Conservation (phyloP, 2,797 vertebrate genomes). For the Hydrocynus forskahlii region DNA sequence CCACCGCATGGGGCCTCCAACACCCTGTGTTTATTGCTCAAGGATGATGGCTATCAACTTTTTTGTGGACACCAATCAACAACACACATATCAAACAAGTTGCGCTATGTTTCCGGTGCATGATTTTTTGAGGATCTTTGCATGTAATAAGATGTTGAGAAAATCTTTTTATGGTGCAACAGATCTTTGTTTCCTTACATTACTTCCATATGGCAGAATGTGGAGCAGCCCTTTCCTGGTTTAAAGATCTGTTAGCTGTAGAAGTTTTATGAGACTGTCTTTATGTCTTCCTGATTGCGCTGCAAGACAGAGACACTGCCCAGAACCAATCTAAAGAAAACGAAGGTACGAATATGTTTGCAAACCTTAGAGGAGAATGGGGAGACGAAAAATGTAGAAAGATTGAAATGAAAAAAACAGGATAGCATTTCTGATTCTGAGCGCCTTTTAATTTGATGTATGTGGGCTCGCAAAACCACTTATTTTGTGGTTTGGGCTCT, state of each 20-base stretch:
- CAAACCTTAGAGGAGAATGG: slow-evolving; percentile 38
- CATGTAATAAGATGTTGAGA: slow-evolving; percentile 15
- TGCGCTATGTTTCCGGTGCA: not conserved
- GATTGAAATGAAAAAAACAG: slow-evolving; percentile 59
- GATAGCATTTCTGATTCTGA: slow-evolving; percentile 72
- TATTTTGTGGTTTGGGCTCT: slow-evolving; percentile 76
- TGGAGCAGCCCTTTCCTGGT: slow-evolving; percentile 26
- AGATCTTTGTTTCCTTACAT: slow-evolving; percentile 42
- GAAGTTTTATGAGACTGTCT: slow-evolving; percentile 41
- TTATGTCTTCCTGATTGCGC: slow-evolving; percentile 40
- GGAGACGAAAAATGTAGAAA: slow-evolving; percentile 55
- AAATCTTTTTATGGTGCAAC: slow-evolving; percentile 23
- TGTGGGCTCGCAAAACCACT: slow-evolving; percentile 76
- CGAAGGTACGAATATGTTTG: slow-evolving; percentile 19
- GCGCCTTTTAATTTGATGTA: slow-evolving; percentile 79
- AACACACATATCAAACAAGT: slow-evolving; percentile 5
- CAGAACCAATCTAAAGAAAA: slow-evolving; percentile 41
- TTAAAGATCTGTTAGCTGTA: slow-evolving; percentile 50
- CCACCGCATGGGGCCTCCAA: slow-evolving; percentile 16
- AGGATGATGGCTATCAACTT: slow-evolving; percentile 10
- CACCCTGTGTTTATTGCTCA: slow-evolving; percentile 7
- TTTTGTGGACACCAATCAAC: slow-evolving; percentile 14
- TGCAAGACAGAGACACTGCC: slow-evolving; percentile 34
- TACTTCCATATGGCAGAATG: slow-evolving; percentile 41
- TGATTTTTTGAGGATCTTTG: not conserved